Evolutionary conservation across 2,888 invertebrate species (phyloP), one percentile per base, ranked within the genome.

Genomic region (Epinotia ramella): DNA sequence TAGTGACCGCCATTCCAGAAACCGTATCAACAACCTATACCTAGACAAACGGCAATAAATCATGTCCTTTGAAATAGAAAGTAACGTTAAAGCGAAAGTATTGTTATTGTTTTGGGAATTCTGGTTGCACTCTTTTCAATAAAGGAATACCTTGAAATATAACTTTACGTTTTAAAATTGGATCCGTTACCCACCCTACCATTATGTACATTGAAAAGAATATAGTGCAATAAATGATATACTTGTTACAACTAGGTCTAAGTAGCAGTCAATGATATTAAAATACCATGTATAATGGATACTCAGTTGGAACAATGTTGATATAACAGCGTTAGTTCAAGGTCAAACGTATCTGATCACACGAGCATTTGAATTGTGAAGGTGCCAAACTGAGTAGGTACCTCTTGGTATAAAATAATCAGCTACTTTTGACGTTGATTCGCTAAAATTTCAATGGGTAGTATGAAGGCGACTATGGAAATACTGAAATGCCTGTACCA

Each of bases 31-130:
- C 40, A 44, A 11, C n/a, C 12, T 40, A 65, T 53, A 49, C 12
- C 76, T 75, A 28, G 77, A 53, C 49, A 11, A 16, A 16, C 7
- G 49, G 78, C 77, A 81, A 85, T 85, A 84, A 86, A 85, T 81
- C 81, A 82, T 78, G 67, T 68, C 80, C 79, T 80, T 81, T 74
- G 82, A 86, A 87, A 87, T 81, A 77, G 86, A 87, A 87, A 88
- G 86, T 83, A 73, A 66, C 73, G 79, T 81, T 81, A 82, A 84
- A 86, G 82, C 81, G 86, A 88, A 87, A 88, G 88, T 85, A 76
- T 73, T 24, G 71, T 79, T 81, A 84, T 60, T 82, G 81, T 82
- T 78, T 78, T 78, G 67, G 63, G 56, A 44, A 62, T 69, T 68
- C 69, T 66, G 56, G 62, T 71, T 72, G 73, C 68, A 62, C 68